Conservation (phyloP, 2,113 vertebrate genomes). For the Astatotilapia flaviijosephi region DNA sequence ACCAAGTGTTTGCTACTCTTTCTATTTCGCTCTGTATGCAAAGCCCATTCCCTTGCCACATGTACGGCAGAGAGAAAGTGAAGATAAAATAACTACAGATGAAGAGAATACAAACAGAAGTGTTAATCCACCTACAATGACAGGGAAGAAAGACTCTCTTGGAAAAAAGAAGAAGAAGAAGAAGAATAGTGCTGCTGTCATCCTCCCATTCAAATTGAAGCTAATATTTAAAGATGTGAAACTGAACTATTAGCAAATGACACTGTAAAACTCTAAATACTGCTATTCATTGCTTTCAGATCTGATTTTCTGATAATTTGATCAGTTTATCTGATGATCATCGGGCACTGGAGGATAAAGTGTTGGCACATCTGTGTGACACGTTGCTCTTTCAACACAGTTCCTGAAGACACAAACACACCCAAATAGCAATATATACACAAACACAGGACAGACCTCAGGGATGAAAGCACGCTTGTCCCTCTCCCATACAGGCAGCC, state of each 20-base stretch:
- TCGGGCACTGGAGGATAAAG: neutral
- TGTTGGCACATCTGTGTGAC: neutral
- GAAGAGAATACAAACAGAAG: neutral
- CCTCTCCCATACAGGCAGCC: conserved; percentile 87
- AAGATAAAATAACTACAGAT: neutral
- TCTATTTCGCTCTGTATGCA: neutral
- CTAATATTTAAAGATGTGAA: neutral
- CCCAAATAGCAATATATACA: neutral
- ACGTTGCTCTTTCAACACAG: neutral
- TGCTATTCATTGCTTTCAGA: neutral
- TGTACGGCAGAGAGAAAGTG: too few species aligned
- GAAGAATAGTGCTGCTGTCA: neutral
- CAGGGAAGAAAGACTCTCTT: rapidly evolving
- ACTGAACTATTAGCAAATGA: neutral
- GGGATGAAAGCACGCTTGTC: conserved; percentile 86
- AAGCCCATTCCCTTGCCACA: neutral
- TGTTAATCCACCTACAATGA: neutral
- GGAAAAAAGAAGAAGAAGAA: neutral
- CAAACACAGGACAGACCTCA: conserved; percentile 70
- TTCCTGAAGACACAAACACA: neutral
- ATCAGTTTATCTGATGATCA: neutral
- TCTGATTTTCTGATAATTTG: neutral
- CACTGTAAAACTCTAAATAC: neutral
- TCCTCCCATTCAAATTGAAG: neutral
- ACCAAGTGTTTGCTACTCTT: neutral